These are phyloP conservation scores for Vicugna pacos DNA, from an alignment of 2,113 vertebrate genomes.

Conservation along the genomic window DNA sequence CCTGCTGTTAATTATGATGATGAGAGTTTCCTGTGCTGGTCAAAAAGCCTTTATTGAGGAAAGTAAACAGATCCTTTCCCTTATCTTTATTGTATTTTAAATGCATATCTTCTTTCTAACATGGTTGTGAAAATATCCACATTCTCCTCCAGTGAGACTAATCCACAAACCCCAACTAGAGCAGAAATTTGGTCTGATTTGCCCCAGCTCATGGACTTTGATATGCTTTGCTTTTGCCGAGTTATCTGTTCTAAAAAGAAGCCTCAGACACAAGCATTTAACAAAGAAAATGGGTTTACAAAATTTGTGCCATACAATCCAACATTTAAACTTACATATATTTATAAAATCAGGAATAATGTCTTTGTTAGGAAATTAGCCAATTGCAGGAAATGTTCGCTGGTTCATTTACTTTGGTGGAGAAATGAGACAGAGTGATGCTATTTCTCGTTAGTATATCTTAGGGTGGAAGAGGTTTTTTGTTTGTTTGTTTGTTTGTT, in stretches of 20 bases:
- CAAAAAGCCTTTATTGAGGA: slow-evolving; percentile 8
- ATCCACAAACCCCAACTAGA: not conserved
- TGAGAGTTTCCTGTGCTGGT: not conserved
- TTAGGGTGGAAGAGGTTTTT: not conserved
- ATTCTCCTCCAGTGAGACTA: not conserved
- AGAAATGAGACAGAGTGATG: not conserved
- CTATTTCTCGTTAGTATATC: not conserved
- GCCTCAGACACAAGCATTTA: not conserved
- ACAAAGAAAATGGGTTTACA: not conserved
- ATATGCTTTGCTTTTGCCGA: not conserved
- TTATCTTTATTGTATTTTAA: not conserved
- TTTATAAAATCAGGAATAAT: not conserved
- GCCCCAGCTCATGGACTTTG: not conserved
- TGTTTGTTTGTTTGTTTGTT: too few species aligned
- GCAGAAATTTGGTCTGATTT: not conserved
- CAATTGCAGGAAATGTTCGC: not conserved
- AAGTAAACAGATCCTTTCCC: not conserved
- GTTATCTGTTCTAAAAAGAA: not conserved
- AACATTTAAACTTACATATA: not conserved
- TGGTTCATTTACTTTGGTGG: not conserved
- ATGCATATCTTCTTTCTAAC: not conserved
- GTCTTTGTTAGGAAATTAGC: not conserved
- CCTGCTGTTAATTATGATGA: slow-evolving; percentile 37
- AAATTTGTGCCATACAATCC: not conserved
- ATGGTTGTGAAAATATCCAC: not conserved